Evolutionary conservation across 2,113 vertebrate genomes (phyloP), one percentile per base, ranked within the genome.

Genomic region (Boulengeromyrus knoepffleri): DNA sequence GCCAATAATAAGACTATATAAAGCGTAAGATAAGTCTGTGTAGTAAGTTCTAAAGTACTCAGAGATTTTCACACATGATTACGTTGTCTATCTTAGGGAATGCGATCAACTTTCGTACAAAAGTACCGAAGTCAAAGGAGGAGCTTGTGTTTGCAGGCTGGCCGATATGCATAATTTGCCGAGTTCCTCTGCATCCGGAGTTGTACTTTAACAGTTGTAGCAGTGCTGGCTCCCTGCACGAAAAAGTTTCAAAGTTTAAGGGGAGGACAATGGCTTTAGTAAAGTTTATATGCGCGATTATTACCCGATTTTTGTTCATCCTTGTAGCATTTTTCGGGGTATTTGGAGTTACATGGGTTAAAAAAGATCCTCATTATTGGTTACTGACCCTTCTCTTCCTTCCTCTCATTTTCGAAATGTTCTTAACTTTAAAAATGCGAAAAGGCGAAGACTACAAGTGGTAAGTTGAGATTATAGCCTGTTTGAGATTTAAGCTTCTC

Each of bases 381-480:
- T 91, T 97, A 88, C 95, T 99, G 7, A 96, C 97, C 3, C 88
- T 98, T 84, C 96, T 99, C 85, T 97, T 97, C 74, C 93, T 98
- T 13, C 95, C 96, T 87, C 96, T 98, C 0, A 91, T 97, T 84
- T 92, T 96, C 93, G 98, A 99, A 94, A 97, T 97, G 62, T 96
- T 96, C 88, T 93, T 98, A 88, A 98, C 97, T 0, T 95, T 99
- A 91, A 97, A 94, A 94, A 95, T 96, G 85, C 96, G 97, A 89
- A 96, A 95, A 50, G 98, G 98, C 91, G 90, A 97, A 92, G 98
- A 98, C 92, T 98, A 97, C 95, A 99, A 97, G 96, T 98, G 98
- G 98, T 99, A 94, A 97, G 97, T 89, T 39, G n/a, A 42, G 13
- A 31, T 17, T 50, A 31, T 19, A 17, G 19, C 13, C 12, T 52